A percentile compares a stretch with the other conserved stretches of the same genome.
phyloP scores from a whole-genome alignment of 2,113 vertebrate species.

The Larimichthys polyactis region DNA sequence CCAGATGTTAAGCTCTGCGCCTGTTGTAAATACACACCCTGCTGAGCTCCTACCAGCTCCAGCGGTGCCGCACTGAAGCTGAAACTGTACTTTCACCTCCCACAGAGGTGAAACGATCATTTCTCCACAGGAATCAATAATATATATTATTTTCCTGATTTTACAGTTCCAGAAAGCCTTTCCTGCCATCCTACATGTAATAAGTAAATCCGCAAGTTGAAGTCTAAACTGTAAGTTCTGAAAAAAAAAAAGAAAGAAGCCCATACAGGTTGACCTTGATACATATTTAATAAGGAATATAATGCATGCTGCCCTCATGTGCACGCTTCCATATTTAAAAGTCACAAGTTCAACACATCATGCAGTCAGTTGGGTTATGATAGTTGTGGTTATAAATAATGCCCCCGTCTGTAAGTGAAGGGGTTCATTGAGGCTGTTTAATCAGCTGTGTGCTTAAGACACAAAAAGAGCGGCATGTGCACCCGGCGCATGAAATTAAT shows the following conservation, averaged over 20 bases:
- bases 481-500: constrained; percentile 15
- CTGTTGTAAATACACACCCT: constrained; percentile 11
- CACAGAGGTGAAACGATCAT: neutral
- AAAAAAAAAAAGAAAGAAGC: neutral
- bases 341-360: neutral
- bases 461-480: neutral
- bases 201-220: neutral
- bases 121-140: neutral
- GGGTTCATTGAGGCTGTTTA: neutral
- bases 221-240: neutral
- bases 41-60: constrained; percentile 13
- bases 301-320: neutral
- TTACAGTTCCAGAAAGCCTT: neutral
- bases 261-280: neutral
- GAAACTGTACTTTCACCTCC: constrained; percentile 1
- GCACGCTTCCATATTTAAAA: neutral
- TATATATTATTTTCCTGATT: neutral
- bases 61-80: neutral
- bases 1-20: constrained; percentile 18
- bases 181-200: neutral
- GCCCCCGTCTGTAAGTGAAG: neutral
- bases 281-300: neutral
- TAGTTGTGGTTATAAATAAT: constrained; percentile 4
- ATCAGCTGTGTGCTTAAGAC: neutral
- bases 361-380: neutral